Evolutionary conservation across 2,113 vertebrate species (phyloP).

Genomic region (Gobius niger): DNA sequence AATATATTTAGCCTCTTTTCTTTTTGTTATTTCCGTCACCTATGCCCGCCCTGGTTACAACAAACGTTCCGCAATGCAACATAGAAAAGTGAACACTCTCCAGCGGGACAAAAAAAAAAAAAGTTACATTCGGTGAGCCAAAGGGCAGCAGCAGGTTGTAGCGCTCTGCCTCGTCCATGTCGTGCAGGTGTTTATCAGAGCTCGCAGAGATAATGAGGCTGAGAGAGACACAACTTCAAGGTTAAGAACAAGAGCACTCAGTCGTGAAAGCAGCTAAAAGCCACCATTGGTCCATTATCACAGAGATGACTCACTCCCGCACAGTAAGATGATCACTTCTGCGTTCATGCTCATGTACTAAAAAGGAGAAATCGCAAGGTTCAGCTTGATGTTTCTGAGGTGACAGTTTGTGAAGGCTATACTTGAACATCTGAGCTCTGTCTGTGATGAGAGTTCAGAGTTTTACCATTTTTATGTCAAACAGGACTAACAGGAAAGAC

Average conservation of each 20-base stretch:
- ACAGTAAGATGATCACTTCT: neutral
- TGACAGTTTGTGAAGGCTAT: neutral
- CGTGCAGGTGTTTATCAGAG: slow-evolving; percentile 46
- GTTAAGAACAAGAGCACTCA: slow-evolving; percentile 41
- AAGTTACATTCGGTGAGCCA: neutral
- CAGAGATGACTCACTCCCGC: neutral
- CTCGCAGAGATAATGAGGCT: slow-evolving; percentile 32
- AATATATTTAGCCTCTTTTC: neutral
- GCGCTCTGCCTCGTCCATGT: slow-evolving; percentile 18
- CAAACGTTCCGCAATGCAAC: too few relatives aligned
- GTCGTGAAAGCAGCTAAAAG: slow-evolving; percentile 12
- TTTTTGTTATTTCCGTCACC: too few relatives aligned
- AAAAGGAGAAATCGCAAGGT: neutral
- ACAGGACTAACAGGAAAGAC: slow-evolving; percentile 1
- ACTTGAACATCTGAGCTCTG: neutral
- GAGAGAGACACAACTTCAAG: slow-evolving; percentile 24
- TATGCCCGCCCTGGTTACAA: too few relatives aligned
- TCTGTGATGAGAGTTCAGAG: neutral
- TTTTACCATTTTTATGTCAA: neutral
- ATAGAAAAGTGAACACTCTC: neutral
- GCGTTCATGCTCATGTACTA: neutral
- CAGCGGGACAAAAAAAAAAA: neutral
- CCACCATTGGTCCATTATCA: neutral
- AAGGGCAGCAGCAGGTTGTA: slow-evolving; percentile 6
- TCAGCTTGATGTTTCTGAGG: neutral